A percentile compares a stretch with the other conserved stretches of the same genome.
Evolutionary conservation across 2,113 vertebrate genomes (phyloP).

Genomic region (Pseudopipra pipra): DNA sequence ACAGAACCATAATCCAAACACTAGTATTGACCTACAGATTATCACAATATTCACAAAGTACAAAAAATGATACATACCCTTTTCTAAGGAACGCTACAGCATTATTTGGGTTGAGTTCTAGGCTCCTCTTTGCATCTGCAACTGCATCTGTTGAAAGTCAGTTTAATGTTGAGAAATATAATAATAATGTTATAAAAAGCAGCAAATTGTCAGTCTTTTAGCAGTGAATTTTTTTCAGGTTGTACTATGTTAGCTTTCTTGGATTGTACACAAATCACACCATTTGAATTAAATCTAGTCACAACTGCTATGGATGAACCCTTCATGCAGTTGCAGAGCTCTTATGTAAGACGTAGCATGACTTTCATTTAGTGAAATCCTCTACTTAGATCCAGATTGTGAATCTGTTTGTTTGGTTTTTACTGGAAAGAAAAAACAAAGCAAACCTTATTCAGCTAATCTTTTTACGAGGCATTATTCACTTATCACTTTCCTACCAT

Average conservation of each 20-base stretch:
- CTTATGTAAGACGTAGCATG: not conserved
- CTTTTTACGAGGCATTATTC: not conserved
- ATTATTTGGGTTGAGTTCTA: constrained; percentile 84
- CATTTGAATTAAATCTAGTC: not conserved
- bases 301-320: not conserved
- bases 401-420: not conserved
- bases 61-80: constrained; percentile 76
- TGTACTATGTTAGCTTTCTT: not conserved
- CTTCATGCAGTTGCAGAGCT: not conserved
- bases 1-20: not conserved
- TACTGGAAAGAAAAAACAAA: not conserved
- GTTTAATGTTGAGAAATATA: not conserved
- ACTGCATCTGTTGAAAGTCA: constrained; percentile 80
- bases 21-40: not conserved
- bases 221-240: not conserved
- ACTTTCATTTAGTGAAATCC: not conserved
- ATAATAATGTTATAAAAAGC: not conserved
- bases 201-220: not conserved
- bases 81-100: constrained; percentile 85
- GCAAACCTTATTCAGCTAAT: not conserved
- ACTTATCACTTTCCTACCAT: not conserved
- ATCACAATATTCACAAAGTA: not conserved
- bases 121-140: constrained; percentile 87
- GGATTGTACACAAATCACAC: not conserved
- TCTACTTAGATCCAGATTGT: not conserved